phyloP scores from a whole-genome alignment of 2,797 vertebrate genomes.

The Lagocephalus sceleratus region DNA sequence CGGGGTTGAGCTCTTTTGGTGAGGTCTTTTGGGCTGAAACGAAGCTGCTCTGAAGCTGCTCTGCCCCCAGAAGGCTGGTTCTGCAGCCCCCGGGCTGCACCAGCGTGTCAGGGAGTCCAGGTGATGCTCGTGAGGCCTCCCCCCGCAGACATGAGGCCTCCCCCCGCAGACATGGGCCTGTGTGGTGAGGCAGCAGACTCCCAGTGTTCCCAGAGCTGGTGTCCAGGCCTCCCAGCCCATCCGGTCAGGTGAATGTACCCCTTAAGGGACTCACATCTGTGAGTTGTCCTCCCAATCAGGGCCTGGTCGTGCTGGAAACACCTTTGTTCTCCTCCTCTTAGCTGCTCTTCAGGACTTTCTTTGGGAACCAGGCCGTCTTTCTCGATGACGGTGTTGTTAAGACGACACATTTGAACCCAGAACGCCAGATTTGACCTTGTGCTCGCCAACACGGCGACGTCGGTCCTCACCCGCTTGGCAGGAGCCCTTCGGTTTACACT shows the following conservation, averaged over 20 bases:
- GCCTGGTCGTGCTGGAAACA: constrained; percentile 28
- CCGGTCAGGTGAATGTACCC: constrained; percentile 25
- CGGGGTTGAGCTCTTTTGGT: constrained; percentile 22
- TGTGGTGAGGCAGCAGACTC: constrained; percentile 15
- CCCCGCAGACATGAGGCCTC: constrained; percentile 12
- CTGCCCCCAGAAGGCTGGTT: constrained; percentile 27
- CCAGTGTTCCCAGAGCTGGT: constrained; percentile 21
- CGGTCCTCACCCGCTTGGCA: constrained; percentile 42
- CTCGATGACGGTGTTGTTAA: constrained; percentile 18
- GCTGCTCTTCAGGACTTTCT: background rate
- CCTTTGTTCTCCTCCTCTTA: constrained; percentile 10
- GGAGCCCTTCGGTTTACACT: constrained; percentile 55
- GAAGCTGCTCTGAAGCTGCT: constrained; percentile 22
- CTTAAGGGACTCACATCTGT: constrained; percentile 28
- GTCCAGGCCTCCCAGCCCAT: constrained; percentile 29
- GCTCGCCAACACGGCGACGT: constrained; percentile 30
- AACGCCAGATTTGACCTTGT: constrained; percentile 6
- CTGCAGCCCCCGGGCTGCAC: constrained; percentile 20
- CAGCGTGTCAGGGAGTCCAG: constrained; percentile 23
- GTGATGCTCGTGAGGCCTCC: constrained; percentile 20
- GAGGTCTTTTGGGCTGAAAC: constrained; percentile 22
- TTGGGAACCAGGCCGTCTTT: constrained; percentile 21
- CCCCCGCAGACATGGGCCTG: constrained; percentile 14
- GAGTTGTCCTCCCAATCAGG: constrained; percentile 11
- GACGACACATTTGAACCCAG: constrained; percentile 8